Percentiles rank a stretch among this genome's conserved stretches.
phyloP scores from a whole-genome alignment of 2,113 vertebrate genomes.

The Podarcis raffonei region DNA sequence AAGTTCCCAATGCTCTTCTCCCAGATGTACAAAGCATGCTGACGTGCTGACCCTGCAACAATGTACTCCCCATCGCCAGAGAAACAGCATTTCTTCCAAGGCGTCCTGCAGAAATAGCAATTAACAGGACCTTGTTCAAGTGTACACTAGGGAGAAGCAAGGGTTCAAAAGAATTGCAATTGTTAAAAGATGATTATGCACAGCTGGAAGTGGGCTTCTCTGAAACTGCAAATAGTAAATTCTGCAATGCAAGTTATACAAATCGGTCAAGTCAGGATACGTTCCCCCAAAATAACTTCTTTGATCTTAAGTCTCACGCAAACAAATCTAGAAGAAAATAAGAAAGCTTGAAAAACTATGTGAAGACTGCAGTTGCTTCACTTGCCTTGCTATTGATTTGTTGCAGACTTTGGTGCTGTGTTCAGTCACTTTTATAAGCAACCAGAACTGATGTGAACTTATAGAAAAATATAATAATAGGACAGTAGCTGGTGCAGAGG shows the following conservation, averaged over 20 bases:
- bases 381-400: not conserved
- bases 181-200: not conserved
- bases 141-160: not conserved
- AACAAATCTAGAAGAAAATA: not conserved
- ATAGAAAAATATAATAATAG: not conserved
- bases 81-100: constrained; percentile 99
- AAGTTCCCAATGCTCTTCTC: constrained; percentile 99
- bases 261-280: not conserved
- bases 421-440: not conserved
- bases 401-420: not conserved
- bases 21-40: constrained; percentile 98
- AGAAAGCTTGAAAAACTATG: not conserved
- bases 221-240: not conserved
- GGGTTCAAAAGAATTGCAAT: not conserved
- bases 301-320: not conserved
- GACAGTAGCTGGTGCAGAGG: not conserved
- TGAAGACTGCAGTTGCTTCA: not conserved
- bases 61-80: constrained; percentile 98
- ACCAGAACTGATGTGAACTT: not conserved
- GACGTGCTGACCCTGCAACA: constrained; percentile 93
- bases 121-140: not conserved
- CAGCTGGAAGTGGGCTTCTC: not conserved
- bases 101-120: constrained; percentile 80
- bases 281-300: not conserved
- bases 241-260: not conserved